Conservation (phyloP, 1,140 invertebrate species). For the Cyrtorhinus lividipennis region DNA sequence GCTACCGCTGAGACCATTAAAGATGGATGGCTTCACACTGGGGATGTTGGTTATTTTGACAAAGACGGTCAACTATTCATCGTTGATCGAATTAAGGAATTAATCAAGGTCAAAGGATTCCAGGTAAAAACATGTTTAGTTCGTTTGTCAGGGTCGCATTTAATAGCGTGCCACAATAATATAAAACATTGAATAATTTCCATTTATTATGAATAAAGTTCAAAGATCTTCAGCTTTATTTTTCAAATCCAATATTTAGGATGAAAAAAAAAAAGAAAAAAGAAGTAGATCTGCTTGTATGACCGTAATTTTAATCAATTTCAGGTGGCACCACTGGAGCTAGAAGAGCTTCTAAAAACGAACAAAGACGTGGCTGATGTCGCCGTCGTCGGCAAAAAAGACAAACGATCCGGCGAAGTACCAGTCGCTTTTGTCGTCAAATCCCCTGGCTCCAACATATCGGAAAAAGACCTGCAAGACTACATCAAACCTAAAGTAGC, state of each 20-base stretch:
- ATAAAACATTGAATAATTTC: too few relatives aligned
- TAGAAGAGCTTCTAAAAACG: slow-evolving; percentile 51
- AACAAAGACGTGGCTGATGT: slow-evolving; percentile 49
- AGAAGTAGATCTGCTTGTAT: too few relatives aligned
- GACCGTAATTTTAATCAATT: slow-evolving; percentile 7
- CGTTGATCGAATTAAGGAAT: slow-evolving; percentile 60
- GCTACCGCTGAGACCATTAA: slow-evolving; percentile 43
- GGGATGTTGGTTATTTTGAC: slow-evolving; percentile 59
- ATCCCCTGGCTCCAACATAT: slow-evolving; percentile 31
- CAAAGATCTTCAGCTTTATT: too few relatives aligned
- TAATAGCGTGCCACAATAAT: too few relatives aligned
- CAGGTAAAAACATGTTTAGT: slow-evolving; percentile 24
- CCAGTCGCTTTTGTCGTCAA: slow-evolving; percentile 46
- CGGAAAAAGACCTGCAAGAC: slow-evolving; percentile 36
- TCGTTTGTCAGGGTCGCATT: too few relatives aligned
- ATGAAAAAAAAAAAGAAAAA: too few relatives aligned
- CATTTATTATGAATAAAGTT: too few relatives aligned
- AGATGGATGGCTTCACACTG: slow-evolving; percentile 65
- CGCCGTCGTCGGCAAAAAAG: slow-evolving; percentile 54
- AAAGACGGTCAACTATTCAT: slow-evolving; percentile 50
- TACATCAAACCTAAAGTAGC: slow-evolving; percentile 44
- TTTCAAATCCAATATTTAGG: too few relatives aligned
- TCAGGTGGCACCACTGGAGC: slow-evolving; percentile 46
- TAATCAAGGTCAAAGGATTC: slow-evolving; percentile 47
- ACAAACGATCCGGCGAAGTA: slow-evolving; percentile 47